Evolutionary conservation across 2,888 invertebrate species (phyloP).

Genomic region (Cephalotes varians): DNA sequence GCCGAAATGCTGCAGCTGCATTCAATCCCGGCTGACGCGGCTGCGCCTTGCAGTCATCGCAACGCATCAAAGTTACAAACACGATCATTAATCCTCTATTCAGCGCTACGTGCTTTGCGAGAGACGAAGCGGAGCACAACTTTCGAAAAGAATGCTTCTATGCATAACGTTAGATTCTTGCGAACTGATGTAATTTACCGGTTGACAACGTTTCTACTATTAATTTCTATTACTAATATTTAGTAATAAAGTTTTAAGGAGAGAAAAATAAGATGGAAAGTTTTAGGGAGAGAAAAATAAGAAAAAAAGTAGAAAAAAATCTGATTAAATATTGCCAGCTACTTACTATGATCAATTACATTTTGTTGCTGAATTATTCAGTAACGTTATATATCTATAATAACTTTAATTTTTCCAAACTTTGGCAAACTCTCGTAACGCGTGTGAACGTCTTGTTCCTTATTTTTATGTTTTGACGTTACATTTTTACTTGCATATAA

Average conservation of each 20-base stretch:
- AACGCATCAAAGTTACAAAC: conserved; percentile 52
- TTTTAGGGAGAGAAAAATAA: neutral
- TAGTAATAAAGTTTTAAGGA: neutral
- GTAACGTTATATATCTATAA: neutral
- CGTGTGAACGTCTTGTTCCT: neutral
- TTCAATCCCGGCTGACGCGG: conserved; percentile 54
- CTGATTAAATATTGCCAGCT: neutral
- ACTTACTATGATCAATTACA: neutral
- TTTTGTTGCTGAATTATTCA: neutral
- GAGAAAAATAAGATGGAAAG: neutral
- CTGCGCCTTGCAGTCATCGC: conserved; percentile 47
- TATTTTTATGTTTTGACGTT: conserved; percentile 4
- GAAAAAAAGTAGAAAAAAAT: neutral
- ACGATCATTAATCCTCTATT: conserved; percentile 54
- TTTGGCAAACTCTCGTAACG: conserved; percentile 16
- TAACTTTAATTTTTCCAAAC: conserved; percentile 1
- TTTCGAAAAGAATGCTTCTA: conserved; percentile 43
- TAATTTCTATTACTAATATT: conserved; percentile 24
- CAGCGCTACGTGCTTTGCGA: conserved; percentile 37
- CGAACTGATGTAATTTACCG: conserved; percentile 30
- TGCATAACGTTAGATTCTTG: conserved; percentile 29
- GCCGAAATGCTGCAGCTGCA: conserved; percentile 52
- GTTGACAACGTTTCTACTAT: neutral
- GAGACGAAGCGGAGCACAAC: neutral
- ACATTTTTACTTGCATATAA: conserved; percentile 39